Evolutionary conservation across 1,140 invertebrate genomes (phyloP).

Genomic region (Aporrectodea caliginosa): DNA sequence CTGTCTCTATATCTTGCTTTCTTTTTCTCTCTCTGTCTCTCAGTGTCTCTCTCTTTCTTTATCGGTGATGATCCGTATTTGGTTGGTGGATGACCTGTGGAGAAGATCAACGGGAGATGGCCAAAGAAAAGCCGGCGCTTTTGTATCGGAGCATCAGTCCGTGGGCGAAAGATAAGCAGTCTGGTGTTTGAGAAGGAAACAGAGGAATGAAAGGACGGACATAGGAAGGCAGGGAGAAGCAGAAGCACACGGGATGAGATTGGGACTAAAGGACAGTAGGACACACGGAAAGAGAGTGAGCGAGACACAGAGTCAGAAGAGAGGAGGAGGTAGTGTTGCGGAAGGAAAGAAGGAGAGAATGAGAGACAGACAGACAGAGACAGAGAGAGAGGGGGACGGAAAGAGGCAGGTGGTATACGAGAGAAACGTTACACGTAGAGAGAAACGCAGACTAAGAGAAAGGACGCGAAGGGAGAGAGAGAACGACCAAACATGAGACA

Average conservation of each 20-base stretch:
- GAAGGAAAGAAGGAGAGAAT: background rate
- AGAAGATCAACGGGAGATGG: background rate
- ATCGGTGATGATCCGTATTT: background rate
- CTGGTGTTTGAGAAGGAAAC: no score
- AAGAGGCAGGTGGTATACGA: background rate
- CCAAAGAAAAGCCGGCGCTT: background rate
- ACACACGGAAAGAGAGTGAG: background rate
- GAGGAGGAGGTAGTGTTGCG: no score
- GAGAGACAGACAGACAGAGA: background rate
- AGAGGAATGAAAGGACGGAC: no score
- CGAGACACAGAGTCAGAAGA: no score
- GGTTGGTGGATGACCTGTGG: no score
- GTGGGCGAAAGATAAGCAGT: no score
- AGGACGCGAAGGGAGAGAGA: background rate
- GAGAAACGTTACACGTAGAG: background rate
- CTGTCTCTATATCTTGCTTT: background rate
- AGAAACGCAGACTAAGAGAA: background rate
- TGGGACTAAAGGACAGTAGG: background rate
- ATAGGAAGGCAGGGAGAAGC: no score
- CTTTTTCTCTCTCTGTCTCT: background rate
- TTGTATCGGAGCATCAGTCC: no score
- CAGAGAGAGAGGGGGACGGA: background rate
- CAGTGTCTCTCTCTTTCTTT: slow-evolving; percentile 32
- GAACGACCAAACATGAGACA: no score
- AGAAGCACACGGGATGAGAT: background rate